phyloP scores from a whole-genome alignment of 2,113 vertebrate genomes.

The Ailuropoda melanoleuca region DNA sequence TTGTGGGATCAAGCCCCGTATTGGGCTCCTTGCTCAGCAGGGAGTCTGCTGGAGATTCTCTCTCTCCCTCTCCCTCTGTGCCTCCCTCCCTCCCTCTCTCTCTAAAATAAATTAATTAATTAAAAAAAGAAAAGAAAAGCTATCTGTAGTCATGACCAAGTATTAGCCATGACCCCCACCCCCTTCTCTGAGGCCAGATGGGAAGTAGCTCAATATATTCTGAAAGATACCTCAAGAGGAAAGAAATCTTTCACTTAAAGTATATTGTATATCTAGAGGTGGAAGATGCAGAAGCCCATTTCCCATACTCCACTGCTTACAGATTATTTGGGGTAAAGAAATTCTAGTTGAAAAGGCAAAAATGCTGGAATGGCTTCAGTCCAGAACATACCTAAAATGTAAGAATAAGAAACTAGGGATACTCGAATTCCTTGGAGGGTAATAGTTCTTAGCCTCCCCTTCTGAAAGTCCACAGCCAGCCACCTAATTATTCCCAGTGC shows the following conservation, averaged over 20 bases:
- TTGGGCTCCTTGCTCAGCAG: background rate
- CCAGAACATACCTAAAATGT: background rate
- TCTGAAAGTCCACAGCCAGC: background rate
- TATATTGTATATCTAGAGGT: background rate
- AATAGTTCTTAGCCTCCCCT: background rate
- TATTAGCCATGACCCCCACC: background rate
- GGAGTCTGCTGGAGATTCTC: background rate
- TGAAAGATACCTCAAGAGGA: background rate
- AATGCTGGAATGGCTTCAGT: background rate
- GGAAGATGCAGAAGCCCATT: background rate
- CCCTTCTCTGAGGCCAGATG: background rate
- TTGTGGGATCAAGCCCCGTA: background rate
- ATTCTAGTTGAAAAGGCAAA: conserved; percentile 36
- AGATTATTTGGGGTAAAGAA: conserved; percentile 7
- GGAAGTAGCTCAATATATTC: background rate
- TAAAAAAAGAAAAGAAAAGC: background rate
- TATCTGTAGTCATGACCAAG: conserved; percentile 1
- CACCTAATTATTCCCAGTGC: background rate
- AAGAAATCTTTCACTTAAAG: background rate
- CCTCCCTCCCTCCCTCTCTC: background rate
- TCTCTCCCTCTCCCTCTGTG: too few relatives aligned
- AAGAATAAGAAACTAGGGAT: background rate
- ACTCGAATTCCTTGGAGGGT: background rate
- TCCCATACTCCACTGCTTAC: background rate
- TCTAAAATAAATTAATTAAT: background rate